A percentile compares a stretch with the other conserved stretches of the same genome.
These are phyloP conservation scores for Drosophila lacicola DNA, from an alignment of 2,888 invertebrate genomes.

Conservation along the genomic window DNA sequence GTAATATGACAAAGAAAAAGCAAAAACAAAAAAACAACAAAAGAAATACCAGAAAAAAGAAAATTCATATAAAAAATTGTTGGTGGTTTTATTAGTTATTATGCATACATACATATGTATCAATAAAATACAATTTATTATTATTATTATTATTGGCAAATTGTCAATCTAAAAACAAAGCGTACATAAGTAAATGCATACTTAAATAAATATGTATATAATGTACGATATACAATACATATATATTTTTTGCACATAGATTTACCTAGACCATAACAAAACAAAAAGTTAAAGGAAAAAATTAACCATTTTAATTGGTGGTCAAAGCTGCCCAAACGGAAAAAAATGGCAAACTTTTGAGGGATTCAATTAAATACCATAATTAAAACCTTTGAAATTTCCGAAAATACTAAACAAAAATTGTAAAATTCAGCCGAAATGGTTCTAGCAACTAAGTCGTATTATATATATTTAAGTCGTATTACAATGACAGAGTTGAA, in stretches of 20 bases:
- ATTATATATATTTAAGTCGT: conserved; percentile 29
- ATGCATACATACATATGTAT: conserved; percentile 24
- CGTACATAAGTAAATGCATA: conserved; percentile 55
- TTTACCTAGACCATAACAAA: conserved; percentile 61
- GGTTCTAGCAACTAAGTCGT: conserved; percentile 58
- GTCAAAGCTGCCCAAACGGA: conserved; percentile 22
- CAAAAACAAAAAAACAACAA: conserved; percentile 5
- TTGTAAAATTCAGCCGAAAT: conserved; percentile 64
- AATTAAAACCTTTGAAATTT: conserved; percentile 31
- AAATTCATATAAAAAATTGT: conserved; percentile 49
- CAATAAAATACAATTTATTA: conserved; percentile 37
- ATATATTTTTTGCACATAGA: conserved; percentile 79
- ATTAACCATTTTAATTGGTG: conserved; percentile 22
- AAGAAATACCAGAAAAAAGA: conserved; percentile 8
- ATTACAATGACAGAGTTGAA: conserved; percentile 22
- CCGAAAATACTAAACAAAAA: conserved; percentile 20
- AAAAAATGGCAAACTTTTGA: conserved; percentile 19
- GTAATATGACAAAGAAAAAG: conserved; percentile 38
- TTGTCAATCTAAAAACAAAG: conserved; percentile 56
- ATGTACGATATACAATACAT: conserved; percentile 68
- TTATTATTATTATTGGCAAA: conserved; percentile 68
- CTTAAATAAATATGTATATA: conserved; percentile 64
- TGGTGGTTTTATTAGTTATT: conserved; percentile 71
- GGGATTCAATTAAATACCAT: conserved; percentile 18
- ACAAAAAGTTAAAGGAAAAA: conserved; percentile 2